Evolutionary conservation across 2,113 vertebrate species (phyloP), one percentile per base, ranked within the genome.

Genomic region (Pycnonotus jocosus): DNA sequence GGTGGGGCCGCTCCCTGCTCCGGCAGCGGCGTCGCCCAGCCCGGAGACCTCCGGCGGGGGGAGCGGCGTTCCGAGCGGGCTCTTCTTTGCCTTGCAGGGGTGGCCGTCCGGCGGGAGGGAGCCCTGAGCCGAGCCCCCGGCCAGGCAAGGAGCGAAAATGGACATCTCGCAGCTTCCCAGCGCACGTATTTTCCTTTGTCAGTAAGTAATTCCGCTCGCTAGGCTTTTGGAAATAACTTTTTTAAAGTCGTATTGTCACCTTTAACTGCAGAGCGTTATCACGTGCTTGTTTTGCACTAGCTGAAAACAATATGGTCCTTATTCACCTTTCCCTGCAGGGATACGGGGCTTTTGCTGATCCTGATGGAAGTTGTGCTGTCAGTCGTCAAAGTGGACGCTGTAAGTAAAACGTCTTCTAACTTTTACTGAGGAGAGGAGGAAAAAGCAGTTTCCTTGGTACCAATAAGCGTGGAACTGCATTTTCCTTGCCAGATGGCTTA

Each of bases 131-230:
- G 65, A 95, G 53, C 45, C 66, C 58, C 28, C 62, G 81, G 81
- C 42, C 86, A 6, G 66, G 82, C 25, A 60, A 72, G 42, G 45
- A 47, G 58, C 42, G 62, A 88, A 88, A 40, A 97, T 97, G 96
- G 92, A 96, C 92, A 80, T 93, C 82, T 69, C 85, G 62, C 90
- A 33, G 92, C 82, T 88, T 54, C 90, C 92, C 50, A 6, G 54
- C 2, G 74, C 93, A 6, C 82, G 62, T 50, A 40, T 12, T 86
- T 77, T 86, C 51, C 8, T 86, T 88, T 77, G 85, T 82, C 95
- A 92, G 96, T 97, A 97, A 96, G 96, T 97, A 73, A 80, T 50
- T 61, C 90, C 81, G 74, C 85, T 87, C 70, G 17, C 74, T 11
- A 21, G 57, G 73, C 56, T 74, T 74, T n/a, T 56, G 92, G 90